phyloP scores from a whole-genome alignment of 1,140 invertebrate genomes.

The Papilio helenus region DNA sequence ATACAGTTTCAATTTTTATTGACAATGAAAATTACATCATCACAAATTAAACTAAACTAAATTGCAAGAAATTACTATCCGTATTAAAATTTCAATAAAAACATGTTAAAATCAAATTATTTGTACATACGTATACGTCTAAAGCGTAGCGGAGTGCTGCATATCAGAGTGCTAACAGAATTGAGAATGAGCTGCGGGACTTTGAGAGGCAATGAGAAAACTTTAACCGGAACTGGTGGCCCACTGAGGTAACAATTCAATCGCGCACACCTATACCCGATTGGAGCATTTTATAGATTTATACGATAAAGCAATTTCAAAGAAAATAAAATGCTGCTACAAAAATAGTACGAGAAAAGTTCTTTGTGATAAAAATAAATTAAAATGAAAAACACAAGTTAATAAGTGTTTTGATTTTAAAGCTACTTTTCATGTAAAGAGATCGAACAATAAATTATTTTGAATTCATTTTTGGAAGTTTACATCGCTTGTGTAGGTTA shows the following conservation, averaged over 20 bases:
- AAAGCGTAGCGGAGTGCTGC: neutral
- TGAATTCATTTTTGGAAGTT: no score
- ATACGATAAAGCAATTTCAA: slow-evolving; percentile 11
- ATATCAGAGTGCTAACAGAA: slow-evolving; percentile 25
- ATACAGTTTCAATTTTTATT: no score
- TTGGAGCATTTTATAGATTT: slow-evolving; percentile 17
- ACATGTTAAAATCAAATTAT: neutral
- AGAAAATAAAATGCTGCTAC: neutral
- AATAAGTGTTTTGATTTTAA: no score
- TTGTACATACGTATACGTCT: neutral
- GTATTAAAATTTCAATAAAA: neutral
- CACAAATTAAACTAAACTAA: no score
- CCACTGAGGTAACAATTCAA: slow-evolving; percentile 26
- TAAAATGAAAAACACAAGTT: neutral
- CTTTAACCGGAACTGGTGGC: slow-evolving; percentile 21
- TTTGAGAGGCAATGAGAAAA: slow-evolving; percentile 28
- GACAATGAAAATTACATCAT: no score
- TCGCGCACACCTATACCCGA: neutral
- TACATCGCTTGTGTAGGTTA: no score
- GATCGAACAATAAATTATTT: no score
- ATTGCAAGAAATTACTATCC: no score
- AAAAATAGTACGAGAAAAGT: slow-evolving; percentile 2
- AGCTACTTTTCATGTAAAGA: no score
- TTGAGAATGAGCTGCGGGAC: slow-evolving; percentile 9
- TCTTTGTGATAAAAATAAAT: neutral